Evolutionary conservation across 1,140 invertebrate species (phyloP), one percentile per base, ranked within the genome.

Genomic region (Condylostylus longicornis): DNA sequence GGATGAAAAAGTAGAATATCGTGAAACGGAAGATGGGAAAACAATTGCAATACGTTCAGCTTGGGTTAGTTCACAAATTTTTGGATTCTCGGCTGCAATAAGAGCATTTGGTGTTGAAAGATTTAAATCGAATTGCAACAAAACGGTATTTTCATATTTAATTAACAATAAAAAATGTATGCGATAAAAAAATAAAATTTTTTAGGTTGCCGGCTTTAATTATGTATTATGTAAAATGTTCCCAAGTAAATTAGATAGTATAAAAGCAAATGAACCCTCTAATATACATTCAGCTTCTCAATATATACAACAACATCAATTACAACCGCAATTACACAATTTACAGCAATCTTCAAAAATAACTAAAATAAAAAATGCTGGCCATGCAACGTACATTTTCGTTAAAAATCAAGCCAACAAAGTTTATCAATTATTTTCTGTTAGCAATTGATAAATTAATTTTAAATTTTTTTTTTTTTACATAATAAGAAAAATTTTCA

Each of bases 1-100:
- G 0, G 76, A 83, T 23, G 88, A 93, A 62, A 83, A 86, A 53
- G 87, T 91, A 30, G 71, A 83, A 13, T 94, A 93, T 48, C 67
- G 64, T 41, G 69, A 70, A 33, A 71, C 70, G 40, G 69, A 75
- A 5, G 73, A 79, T 30, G 68, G 71, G 7, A 78, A 75, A 61
- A 93, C 87, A 4, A 57, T 83, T 18, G 83, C 82, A 7, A 64
- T 75, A 27, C 68, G 86, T 39, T 75, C 77, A 2, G 87, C 85
- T 0, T 88, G 82, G 74, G 78, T 93, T 18, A 82, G 84, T 47
- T 90, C 85, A 12, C 77, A 82, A 55, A 74, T 93, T 8, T 79
- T 78, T 59, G 87, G 87, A 15, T 83, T 93, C 51, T 77, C 82
- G n/a, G 61, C 76, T 31, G 79, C 87, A 0, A 87, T 95, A 32